phyloP scores from a whole-genome alignment of 2,888 invertebrate species.

The Melinaea menophilus region DNA sequence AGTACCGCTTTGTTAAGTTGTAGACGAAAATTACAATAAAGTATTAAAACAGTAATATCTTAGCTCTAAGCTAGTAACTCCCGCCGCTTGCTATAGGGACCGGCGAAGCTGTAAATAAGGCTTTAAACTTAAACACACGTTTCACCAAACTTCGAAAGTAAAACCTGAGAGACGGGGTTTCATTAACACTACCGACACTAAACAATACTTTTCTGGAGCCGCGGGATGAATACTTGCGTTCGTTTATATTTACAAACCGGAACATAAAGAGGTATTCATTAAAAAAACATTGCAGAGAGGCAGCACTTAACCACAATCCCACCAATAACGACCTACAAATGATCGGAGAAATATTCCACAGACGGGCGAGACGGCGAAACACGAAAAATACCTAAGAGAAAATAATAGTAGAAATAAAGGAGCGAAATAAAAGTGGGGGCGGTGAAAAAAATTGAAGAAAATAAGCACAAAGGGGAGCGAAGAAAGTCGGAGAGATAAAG shows the following conservation, averaged over 20 bases:
- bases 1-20: too few species aligned
- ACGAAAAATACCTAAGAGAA: constrained; percentile 74
- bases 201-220: too few species aligned
- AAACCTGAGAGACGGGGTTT: constrained; percentile 27
- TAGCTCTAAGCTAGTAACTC: constrained; percentile 1
- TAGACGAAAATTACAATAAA: constrained; percentile 13
- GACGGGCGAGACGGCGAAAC: constrained; percentile 58
- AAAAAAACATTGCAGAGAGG: constrained; percentile 62
- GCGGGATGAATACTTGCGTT: background rate
- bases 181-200: constrained; percentile 17
- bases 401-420: constrained; percentile 73
- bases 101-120: constrained; percentile 33
- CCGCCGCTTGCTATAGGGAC: constrained; percentile 14
- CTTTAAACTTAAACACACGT: constrained; percentile 31
- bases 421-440: constrained; percentile 70
- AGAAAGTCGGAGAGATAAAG: constrained; percentile 74
- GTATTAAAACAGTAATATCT: constrained; percentile 6
- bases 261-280: constrained; percentile 65
- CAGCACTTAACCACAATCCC: constrained; percentile 67
- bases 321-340: constrained; percentile 71
- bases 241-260: constrained; percentile 24
- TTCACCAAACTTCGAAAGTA: constrained; percentile 25
- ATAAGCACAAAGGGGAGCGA: constrained; percentile 75
- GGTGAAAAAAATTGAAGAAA: constrained; percentile 70
- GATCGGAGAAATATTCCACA: constrained; percentile 52